phyloP scores from a whole-genome alignment of 2,888 invertebrate genomes.

The Scaptomyza tumidula region DNA sequence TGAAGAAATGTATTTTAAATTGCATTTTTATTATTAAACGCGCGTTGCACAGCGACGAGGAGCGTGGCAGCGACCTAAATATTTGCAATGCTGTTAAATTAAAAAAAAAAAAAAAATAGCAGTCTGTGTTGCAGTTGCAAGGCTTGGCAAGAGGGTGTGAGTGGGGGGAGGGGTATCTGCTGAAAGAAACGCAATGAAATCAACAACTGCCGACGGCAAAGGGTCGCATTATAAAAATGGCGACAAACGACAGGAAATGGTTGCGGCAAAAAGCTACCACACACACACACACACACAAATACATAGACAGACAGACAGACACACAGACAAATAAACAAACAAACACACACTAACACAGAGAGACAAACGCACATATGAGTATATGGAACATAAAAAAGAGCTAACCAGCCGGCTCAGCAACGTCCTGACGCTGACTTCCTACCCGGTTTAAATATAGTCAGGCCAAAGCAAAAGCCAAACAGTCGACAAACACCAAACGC shows the following conservation, averaged over 20 bases:
- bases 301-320: conserved; percentile 14
- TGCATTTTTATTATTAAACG: conserved; percentile 68
- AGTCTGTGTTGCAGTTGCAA: background rate
- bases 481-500: conserved; percentile 69
- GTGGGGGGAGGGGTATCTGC: background rate
- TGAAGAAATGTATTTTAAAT: conserved; percentile 37
- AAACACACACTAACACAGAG: conserved; percentile 22
- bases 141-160: background rate
- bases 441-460: conserved; percentile 70
- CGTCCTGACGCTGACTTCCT: conserved; percentile 70
- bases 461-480: conserved; percentile 66
- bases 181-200: conserved; percentile 43
- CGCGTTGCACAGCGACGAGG: background rate
- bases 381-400: conserved; percentile 25
- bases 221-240: conserved; percentile 71
- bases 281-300: conserved; percentile 17
- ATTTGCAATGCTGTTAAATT: conserved; percentile 68
- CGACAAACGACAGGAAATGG: conserved; percentile 78
- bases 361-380: conserved; percentile 32
- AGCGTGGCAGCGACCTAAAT: conserved; percentile 66
- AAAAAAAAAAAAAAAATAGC: conserved; percentile 59
- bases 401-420: conserved; percentile 60
- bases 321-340: conserved; percentile 15
- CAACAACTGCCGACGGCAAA: conserved; percentile 63
- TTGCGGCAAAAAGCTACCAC: conserved; percentile 50